These are phyloP conservation scores for Adelges cooleyi DNA, from an alignment of 1,140 invertebrate species.

Conservation along the genomic window DNA sequence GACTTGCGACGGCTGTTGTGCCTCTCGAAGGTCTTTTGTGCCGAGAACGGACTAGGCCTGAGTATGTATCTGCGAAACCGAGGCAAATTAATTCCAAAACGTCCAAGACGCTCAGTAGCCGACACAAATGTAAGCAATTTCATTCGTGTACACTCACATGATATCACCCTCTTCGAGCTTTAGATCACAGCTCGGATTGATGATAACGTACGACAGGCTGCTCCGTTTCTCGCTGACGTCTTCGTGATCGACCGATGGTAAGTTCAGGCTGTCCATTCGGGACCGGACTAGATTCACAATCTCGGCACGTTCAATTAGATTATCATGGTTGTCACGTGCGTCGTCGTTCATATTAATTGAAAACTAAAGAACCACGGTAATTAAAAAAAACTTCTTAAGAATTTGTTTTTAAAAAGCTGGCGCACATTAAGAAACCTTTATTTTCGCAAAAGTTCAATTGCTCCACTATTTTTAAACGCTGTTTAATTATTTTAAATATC, in stretches of 20 bases:
- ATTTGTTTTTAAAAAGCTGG: too few relatives aligned
- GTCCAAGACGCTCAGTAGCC: too few relatives aligned
- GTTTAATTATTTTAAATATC: too few relatives aligned
- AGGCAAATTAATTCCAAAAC: slow-evolving; percentile 20
- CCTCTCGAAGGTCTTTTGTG: slow-evolving; percentile 83
- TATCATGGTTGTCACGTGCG: slow-evolving; percentile 69
- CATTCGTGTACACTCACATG: slow-evolving; percentile 54
- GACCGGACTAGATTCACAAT: slow-evolving; percentile 88
- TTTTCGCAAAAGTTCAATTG: too few relatives aligned
- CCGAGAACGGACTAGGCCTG: slow-evolving; percentile 78
- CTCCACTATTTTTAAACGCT: too few relatives aligned
- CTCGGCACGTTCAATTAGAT: slow-evolving; percentile 86
- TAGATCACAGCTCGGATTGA: slow-evolving; percentile 94
- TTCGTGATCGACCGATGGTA: slow-evolving; percentile 81
- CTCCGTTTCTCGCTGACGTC: slow-evolving; percentile 84
- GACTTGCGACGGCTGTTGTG: slow-evolving; percentile 82
- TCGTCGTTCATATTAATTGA: slow-evolving; percentile 69
- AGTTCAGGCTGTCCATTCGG: slow-evolving; percentile 82
- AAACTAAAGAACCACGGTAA: slow-evolving; percentile 50
- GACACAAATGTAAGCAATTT: background rate
- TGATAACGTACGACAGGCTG: slow-evolving; percentile 92
- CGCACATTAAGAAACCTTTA: too few relatives aligned
- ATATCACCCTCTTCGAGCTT: slow-evolving; percentile 93
- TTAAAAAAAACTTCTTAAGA: too few relatives aligned
- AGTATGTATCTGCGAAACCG: slow-evolving; percentile 60